A percentile compares a stretch with the other conserved stretches of the same genome.
Evolutionary conservation across 2,888 invertebrate species (phyloP).

Genomic region (Catocala sponsa): DNA sequence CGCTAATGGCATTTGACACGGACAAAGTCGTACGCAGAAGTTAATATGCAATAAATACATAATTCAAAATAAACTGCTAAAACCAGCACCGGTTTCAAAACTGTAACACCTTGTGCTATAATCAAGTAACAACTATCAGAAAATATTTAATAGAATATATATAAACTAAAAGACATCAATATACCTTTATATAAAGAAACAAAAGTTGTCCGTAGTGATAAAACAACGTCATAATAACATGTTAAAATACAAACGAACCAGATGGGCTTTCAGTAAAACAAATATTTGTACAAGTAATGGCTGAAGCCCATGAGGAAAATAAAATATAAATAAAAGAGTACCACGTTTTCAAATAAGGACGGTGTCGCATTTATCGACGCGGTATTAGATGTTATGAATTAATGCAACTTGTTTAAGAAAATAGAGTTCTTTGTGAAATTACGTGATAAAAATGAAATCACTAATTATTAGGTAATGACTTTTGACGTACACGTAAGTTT

Average conservation of each 20-base stretch:
- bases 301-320: constrained; percentile 61
- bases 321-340: constrained; percentile 59
- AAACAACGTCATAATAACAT: constrained; percentile 57
- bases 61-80: no score
- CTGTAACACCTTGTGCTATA: no score
- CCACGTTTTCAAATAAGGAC: constrained; percentile 8
- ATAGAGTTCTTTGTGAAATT: background rate
- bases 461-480: no score
- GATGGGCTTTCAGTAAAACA: constrained; percentile 68
- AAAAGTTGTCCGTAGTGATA: constrained; percentile 25
- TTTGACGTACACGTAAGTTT: no score
- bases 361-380: background rate
- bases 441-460: no score
- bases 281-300: constrained; percentile 79
- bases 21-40: no score
- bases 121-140: no score
- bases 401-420: no score
- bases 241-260: constrained; percentile 61
- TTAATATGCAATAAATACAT: no score
- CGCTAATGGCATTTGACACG: no score
- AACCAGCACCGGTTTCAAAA: no score
- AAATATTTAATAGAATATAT: no score
- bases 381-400: background rate
- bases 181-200: constrained; percentile 10
- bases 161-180: constrained; percentile 11